Evolutionary conservation across 2,888 invertebrate genomes (phyloP), one percentile per base, ranked within the genome.

Genomic region (Papilio demoleus): DNA sequence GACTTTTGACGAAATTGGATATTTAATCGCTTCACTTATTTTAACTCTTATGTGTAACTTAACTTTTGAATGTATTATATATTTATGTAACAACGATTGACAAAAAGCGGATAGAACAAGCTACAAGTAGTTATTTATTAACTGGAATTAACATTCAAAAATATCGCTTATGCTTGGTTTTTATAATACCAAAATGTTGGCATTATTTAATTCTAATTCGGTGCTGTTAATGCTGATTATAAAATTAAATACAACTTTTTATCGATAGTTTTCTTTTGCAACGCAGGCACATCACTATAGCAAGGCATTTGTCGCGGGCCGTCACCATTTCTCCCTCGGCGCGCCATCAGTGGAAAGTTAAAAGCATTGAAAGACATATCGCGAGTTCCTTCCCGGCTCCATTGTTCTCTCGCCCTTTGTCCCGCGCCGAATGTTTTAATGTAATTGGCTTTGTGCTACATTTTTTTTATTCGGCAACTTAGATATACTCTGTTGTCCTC

Each of bases 341-440:
- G 80, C 76, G 81, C 91, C 92, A 91, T 90, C 90, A 91, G 88
- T 84, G 85, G 85, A 88, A 92, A 92, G 92, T 92, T 92, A 92
- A 92, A 92, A 92, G 92, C 92, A 91, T 92, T 92, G 92, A 88
- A 89, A 92, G 92, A 92, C 92, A 90, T 91, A 90, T 91, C 92
- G 88, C 88, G 88, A 85, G 87, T 85, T 88, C 86, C 86, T 88
- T 86, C 86, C 84, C 82, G 81, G 80, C 81, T 80, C 84, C 85
- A 91, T 92, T 91, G 91, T 92, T 91, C 90, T 88, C 83, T 78
- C 84, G 88, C 87, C 92, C 91, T 90, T 91, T 90, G 91, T 90
- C 86, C 88, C 84, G 82, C 78, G 77, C 83, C 87, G 87, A 91
- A 92, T 91, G 92, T 92, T 92, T 92, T 92, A 92, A 92, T 92